Evolutionary conservation across 2,797 vertebrate species (phyloP), one percentile per base, ranked within the genome.

Genomic region (Parauchenoglanis ngamensis): DNA sequence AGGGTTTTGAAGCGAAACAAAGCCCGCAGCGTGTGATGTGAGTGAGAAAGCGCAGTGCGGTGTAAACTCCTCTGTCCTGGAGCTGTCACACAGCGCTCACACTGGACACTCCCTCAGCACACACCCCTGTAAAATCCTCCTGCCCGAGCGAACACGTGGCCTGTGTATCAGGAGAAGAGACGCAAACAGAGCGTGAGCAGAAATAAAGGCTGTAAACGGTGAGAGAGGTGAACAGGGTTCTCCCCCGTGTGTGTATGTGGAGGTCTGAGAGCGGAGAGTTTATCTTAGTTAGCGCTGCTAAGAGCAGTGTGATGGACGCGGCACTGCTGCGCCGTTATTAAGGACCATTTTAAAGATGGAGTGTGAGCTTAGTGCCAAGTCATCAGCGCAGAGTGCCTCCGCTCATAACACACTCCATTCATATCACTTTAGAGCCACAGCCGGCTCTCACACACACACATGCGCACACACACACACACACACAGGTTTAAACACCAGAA

Each of bases 381-480:
- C 84, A 89, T 89, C 80, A 88, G 83, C 85, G 72, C 68, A 56
- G 78, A 87, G 78, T 85, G 88, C 81, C 82, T 85, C 76, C 65
- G 72, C 70, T 88, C 80, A 72, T 78, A 79, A 84, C 63, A 77
- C 52, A 59, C 57, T 31, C 49, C 77, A 67, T 85, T 89, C 78
- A 86, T 85, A 87, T 83, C 46, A 68, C 23, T 85, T 75, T 35
- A 85, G 15, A 76, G 84, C 35, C 54, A 81, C 84, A 85, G 78
- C 79, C 61, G 61, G 81, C 84, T 59, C 83, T 79, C 68, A 65
- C 12, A 2, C 52, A 57, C 86, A 78, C 72, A 44, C 46, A 40
- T 17, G 75, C 86, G 61, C 56, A 83, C 78, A 61, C 54, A 52
- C 78, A 28, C 65, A 49, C 70, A 73, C 21, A 75, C 72, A 23